Conservation (phyloP, 2,113 vertebrate genomes). For the Lepus timidus region DNA sequence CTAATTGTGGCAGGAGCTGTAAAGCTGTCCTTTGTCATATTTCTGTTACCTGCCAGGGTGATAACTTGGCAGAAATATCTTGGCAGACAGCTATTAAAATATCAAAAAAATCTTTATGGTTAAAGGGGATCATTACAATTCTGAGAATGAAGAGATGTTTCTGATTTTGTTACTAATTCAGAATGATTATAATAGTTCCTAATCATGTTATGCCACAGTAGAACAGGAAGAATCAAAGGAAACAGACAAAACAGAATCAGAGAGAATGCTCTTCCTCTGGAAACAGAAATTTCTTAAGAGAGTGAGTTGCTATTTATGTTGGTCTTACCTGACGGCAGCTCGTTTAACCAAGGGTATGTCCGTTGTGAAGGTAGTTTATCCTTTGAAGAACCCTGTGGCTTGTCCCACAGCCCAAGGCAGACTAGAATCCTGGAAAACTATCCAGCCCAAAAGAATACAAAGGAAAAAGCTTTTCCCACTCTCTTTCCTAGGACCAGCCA, state of each 20-base stretch:
- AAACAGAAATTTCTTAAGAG: conserved; percentile 52
- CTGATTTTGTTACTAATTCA: conserved; percentile 27
- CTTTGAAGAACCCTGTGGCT: conserved; percentile 75
- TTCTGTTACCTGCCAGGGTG: conserved; percentile 64
- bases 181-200: not conserved
- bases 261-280: conserved; percentile 38
- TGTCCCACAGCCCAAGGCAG: conserved; percentile 80
- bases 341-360: conserved; percentile 60
- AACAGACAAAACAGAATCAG: conserved; percentile 16
- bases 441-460: conserved; percentile 85
- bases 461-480: conserved; percentile 84
- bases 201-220: conserved; percentile 24
- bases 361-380: conserved; percentile 69
- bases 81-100: not conserved
- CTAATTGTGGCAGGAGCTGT: not conserved
- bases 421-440: conserved; percentile 78
- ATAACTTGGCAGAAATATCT: conserved; percentile 30
- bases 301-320: conserved; percentile 53
- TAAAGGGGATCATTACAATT: conserved; percentile 41
- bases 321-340: conserved; percentile 87
- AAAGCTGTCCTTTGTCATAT: not conserved
- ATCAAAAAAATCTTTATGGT: not conserved
- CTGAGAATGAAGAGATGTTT: conserved; percentile 4
- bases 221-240: conserved; percentile 64
- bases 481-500: conserved; percentile 83